A percentile compares a stretch with the other conserved stretches of the same genome.
These are phyloP conservation scores for Cotesia congregata DNA, from an alignment of 2,888 invertebrate species.

Conservation along the genomic window DNA sequence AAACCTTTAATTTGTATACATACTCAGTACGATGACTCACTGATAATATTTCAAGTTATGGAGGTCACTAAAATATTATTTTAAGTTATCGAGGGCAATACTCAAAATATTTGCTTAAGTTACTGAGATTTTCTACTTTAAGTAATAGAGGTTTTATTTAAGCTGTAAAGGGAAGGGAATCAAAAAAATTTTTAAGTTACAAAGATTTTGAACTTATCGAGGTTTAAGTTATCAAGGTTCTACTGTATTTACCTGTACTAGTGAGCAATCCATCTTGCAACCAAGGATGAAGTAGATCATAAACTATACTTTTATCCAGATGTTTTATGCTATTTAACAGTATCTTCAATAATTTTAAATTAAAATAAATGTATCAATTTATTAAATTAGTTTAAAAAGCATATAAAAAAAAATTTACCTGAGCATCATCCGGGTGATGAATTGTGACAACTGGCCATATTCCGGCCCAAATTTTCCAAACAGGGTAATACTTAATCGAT, in stretches of 20 bases:
- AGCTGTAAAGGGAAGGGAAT: too few species aligned
- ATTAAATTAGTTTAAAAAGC: too few species aligned
- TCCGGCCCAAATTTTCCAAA: conserved; percentile 47
- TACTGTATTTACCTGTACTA: conserved; percentile 55
- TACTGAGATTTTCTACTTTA: too few species aligned
- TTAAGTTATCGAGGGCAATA: too few species aligned
- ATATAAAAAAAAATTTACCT: conserved; percentile 29
- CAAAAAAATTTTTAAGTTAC: not conserved
- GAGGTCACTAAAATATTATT: too few species aligned
- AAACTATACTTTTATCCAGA: conserved; percentile 62
- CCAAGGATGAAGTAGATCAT: conserved; percentile 66
- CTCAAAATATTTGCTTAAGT: too few species aligned
- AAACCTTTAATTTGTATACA: too few species aligned
- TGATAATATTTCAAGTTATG: too few species aligned
- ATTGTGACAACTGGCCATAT: conserved; percentile 42
- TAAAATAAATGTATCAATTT: not conserved
- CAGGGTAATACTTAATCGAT: conserved; percentile 46
- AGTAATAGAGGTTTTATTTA: too few species aligned
- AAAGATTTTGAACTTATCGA: not conserved
- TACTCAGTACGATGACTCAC: too few species aligned
- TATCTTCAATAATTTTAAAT: conserved; percentile 44
- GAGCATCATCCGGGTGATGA: conserved; percentile 49
- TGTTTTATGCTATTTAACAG: conserved; percentile 56
- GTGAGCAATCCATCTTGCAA: conserved; percentile 63
- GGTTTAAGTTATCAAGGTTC: too few species aligned